Conservation (phyloP, 2,113 vertebrate species). For the Vulpes vulpes region DNA sequence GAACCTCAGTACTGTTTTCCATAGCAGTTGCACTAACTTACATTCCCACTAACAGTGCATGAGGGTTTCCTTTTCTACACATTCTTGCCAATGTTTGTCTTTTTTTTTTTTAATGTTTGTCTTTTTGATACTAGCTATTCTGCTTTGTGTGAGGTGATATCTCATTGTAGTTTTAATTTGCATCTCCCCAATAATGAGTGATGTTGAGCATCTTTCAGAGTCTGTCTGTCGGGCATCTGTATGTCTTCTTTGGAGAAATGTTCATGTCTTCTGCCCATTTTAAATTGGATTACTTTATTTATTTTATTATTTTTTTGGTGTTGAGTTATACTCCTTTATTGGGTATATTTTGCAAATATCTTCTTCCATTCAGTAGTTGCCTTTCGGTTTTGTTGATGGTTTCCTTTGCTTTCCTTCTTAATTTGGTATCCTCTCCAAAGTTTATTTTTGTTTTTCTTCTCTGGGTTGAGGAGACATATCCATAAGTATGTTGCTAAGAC, state of each 20-base stretch:
- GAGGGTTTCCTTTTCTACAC: neutral
- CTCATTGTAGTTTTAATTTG: neutral
- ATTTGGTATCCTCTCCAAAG: neutral
- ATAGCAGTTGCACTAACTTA: neutral
- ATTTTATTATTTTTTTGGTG: neutral
- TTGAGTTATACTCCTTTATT: neutral
- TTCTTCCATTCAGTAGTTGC: neutral
- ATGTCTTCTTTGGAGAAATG: neutral
- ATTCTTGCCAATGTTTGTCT: neutral
- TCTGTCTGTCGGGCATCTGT: neutral
- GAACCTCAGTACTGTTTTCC: neutral
- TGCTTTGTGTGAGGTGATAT: neutral
- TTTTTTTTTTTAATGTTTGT: neutral
- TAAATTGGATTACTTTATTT: neutral
- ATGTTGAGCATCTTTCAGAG: neutral
- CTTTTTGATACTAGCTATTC: neutral
- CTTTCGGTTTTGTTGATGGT: neutral
- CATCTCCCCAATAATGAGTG: neutral
- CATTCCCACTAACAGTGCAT: neutral
- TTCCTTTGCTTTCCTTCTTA: neutral
- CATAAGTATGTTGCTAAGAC: neutral
- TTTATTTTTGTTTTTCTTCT: neutral
- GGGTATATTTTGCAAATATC: neutral
- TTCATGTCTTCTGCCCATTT: neutral
- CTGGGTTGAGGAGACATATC: neutral